These are phyloP conservation scores for Phyllostomus discolor DNA, from an alignment of 2,113 vertebrate genomes.

Conservation along the genomic window DNA sequence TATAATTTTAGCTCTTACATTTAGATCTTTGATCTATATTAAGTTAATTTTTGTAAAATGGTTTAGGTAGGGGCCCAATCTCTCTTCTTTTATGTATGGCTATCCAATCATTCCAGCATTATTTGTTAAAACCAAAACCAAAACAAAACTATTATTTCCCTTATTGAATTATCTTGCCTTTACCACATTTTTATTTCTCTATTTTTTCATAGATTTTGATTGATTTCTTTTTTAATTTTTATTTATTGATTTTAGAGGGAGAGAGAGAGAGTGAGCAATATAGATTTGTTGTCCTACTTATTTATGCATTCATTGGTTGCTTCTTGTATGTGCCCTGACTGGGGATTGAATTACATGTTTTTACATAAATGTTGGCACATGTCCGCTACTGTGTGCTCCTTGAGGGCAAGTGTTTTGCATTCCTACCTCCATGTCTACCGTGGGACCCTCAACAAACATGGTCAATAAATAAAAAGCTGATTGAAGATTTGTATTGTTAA, in stretches of 20 bases:
- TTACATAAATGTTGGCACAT: neutral
- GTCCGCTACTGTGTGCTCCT: neutral
- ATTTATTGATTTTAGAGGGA: neutral
- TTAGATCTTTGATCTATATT: neutral
- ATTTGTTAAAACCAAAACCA: neutral
- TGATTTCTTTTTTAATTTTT: neutral
- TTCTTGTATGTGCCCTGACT: neutral
- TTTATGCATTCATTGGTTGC: too few relatives aligned
- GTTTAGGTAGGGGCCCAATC: neutral
- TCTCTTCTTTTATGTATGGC: neutral
- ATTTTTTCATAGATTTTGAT: neutral
- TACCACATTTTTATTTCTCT: neutral
- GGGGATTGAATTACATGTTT: neutral
- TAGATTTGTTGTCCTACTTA: too few relatives aligned
- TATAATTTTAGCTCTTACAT: constrained; percentile 30
- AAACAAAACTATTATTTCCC: neutral
- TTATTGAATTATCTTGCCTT: neutral
- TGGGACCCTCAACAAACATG: neutral
- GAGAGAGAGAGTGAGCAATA: too few relatives aligned
- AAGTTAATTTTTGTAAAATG: neutral
- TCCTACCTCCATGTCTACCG: neutral
- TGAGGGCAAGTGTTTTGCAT: neutral
- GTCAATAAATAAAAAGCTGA: neutral
- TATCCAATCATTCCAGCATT: neutral
- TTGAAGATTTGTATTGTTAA: neutral